Evolutionary conservation across 2,888 invertebrate genomes (phyloP).

Genomic region (Penaeus monodon): DNA sequence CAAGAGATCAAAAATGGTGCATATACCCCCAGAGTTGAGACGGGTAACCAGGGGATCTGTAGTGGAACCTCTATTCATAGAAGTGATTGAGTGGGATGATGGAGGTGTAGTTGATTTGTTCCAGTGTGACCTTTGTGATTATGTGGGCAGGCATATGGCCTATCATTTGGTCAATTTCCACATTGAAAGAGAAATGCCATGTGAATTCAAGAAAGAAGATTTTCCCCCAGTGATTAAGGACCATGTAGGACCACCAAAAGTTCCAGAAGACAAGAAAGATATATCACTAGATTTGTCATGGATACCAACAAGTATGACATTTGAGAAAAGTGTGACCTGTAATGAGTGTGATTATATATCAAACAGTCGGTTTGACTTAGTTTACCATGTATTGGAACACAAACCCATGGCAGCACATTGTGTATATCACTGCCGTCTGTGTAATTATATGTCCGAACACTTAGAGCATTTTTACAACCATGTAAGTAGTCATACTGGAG

Average conservation of each 20-base stretch:
- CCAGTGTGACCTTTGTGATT: conserved; percentile 63
- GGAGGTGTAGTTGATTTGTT: conserved; percentile 63
- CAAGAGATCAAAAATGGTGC: conserved; percentile 22
- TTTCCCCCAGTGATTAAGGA: conserved; percentile 54
- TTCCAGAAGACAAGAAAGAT: conserved; percentile 14
- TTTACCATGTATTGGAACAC: conserved; percentile 62
- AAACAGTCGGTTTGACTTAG: conserved; percentile 59
- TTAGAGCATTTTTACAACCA: conserved; percentile 58
- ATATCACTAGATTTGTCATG: conserved; percentile 41
- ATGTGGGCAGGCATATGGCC: conserved; percentile 61
- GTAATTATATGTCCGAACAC: conserved; percentile 61
- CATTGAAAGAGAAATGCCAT: conserved; percentile 58
- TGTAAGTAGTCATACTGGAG: conserved; percentile 64
- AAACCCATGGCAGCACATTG: conserved; percentile 38
- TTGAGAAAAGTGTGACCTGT: conserved; percentile 57
- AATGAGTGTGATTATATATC: conserved; percentile 62
- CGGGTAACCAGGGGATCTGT: conserved; percentile 60
- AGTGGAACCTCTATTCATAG: conserved; percentile 45
- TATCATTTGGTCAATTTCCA: conserved; percentile 61
- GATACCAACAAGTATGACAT: conserved; percentile 56
- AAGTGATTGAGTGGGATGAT: conserved; percentile 61
- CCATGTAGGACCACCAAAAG: conserved; percentile 52
- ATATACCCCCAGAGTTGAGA: conserved; percentile 28
- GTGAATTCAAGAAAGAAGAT: conserved; percentile 63
- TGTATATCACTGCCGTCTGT: conserved; percentile 60